Evolutionary conservation across 2,113 vertebrate species (phyloP).

Genomic region (Pipra filicauda): DNA sequence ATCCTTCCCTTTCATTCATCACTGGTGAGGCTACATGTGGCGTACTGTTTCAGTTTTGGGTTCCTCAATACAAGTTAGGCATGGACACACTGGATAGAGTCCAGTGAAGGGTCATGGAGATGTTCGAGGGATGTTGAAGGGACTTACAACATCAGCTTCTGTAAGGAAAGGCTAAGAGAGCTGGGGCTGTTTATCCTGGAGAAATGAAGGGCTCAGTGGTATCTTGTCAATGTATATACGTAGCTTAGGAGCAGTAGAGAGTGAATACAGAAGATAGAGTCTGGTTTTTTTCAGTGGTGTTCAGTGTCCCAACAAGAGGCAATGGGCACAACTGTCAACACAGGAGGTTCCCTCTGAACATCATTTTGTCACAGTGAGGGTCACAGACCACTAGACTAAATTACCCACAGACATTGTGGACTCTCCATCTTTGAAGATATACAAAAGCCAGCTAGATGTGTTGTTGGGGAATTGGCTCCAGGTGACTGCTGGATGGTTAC

Average conservation of each 20-base stretch:
- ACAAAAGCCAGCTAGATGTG: background rate
- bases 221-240: background rate
- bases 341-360: background rate
- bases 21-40: background rate
- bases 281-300: background rate
- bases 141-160: background rate
- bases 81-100: background rate
- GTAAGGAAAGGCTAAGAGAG: background rate
- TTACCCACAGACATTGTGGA: background rate
- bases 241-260: background rate
- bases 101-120: background rate
- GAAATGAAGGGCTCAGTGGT: background rate
- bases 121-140: background rate
- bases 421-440: background rate
- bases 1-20: background rate
- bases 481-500: background rate
- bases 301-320: background rate
- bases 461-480: background rate
- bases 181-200: background rate
- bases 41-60: background rate
- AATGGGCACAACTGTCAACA: background rate
- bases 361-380: background rate
- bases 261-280: background rate
- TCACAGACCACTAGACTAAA: background rate
- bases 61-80: rapidly evolving